A percentile compares a stretch with the other conserved stretches of the same genome.
Evolutionary conservation across 1,140 invertebrate species (phyloP).

Genomic region (Achatina immaculata): DNA sequence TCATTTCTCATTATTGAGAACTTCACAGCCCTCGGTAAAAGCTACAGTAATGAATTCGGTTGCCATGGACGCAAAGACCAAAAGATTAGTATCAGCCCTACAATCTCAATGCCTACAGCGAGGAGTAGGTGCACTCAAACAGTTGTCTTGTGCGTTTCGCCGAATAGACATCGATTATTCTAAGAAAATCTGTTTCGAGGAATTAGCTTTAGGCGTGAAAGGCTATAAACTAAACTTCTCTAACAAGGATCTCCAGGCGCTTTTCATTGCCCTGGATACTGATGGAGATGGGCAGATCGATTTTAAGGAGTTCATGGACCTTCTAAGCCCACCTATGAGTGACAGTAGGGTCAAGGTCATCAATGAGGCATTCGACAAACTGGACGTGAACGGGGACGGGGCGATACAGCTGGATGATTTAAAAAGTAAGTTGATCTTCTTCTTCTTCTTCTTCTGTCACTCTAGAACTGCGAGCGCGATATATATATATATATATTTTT

Average conservation of each 20-base stretch:
- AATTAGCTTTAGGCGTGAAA: conserved; percentile 52
- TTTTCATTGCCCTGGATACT: conserved; percentile 59
- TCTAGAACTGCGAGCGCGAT: too few relatives aligned
- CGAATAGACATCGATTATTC: conserved; percentile 62
- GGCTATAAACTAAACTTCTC: conserved; percentile 50
- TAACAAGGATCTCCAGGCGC: conserved; percentile 50
- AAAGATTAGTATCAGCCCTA: conserved; percentile 5
- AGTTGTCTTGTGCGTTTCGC: conserved; percentile 55
- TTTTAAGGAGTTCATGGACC: conserved; percentile 61
- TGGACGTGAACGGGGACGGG: conserved; percentile 88
- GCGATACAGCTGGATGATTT: conserved; percentile 81
- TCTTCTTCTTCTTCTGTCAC: too few relatives aligned
- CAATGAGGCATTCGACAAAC: conserved; percentile 86
- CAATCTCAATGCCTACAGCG: conserved; percentile 45
- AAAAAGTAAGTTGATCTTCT: conserved; percentile 28
- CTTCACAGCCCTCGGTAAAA: too few relatives aligned
- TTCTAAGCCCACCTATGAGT: conserved; percentile 82
- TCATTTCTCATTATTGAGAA: too few relatives aligned
- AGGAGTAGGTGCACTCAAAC: conserved; percentile 56
- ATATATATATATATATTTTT: not conserved
- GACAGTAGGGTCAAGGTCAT: conserved; percentile 81
- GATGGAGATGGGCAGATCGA: conserved; percentile 58
- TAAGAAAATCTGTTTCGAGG: conserved; percentile 56
- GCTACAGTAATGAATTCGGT: not conserved
- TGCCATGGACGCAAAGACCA: not conserved